Conservation (phyloP, 2,113 vertebrate species). For the Lepus europaeus region DNA sequence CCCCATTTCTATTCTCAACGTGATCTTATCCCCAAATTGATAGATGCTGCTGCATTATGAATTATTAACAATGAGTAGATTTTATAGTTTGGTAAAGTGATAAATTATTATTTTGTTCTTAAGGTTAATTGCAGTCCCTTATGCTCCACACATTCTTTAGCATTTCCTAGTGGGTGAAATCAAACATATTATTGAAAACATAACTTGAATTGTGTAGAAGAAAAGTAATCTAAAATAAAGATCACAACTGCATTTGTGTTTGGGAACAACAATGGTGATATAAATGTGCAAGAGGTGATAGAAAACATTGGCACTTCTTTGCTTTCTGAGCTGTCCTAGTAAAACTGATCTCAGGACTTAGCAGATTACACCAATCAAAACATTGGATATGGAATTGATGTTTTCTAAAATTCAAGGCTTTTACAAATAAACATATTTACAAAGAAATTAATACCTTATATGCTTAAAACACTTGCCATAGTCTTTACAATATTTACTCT, state of each 20-base stretch:
- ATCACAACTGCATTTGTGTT: conserved; percentile 40
- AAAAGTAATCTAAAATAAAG: conserved; percentile 42
- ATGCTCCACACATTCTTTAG: background rate
- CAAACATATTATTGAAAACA: conserved; percentile 44
- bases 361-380: background rate
- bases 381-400: background rate
- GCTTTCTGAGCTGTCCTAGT: background rate
- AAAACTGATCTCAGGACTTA: background rate
- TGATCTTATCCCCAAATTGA: conserved; percentile 23
- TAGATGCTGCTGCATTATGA: conserved; percentile 56
- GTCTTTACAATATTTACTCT: background rate
- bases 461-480: conserved; percentile 1
- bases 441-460: background rate
- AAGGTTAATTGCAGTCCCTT: conserved; percentile 46
- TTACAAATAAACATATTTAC: conserved; percentile 27
- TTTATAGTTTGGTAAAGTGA: conserved; percentile 50
- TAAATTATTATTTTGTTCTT: conserved; percentile 64
- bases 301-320: background rate
- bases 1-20: background rate
- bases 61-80: conserved; percentile 40
- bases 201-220: conserved; percentile 19
- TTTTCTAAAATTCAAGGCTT: conserved; percentile 36
- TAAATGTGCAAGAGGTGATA: background rate
- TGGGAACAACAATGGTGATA: background rate
- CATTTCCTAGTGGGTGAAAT: conserved; percentile 1